Conservation (phyloP, 2,113 vertebrate species). For the Taxidea taxus region DNA sequence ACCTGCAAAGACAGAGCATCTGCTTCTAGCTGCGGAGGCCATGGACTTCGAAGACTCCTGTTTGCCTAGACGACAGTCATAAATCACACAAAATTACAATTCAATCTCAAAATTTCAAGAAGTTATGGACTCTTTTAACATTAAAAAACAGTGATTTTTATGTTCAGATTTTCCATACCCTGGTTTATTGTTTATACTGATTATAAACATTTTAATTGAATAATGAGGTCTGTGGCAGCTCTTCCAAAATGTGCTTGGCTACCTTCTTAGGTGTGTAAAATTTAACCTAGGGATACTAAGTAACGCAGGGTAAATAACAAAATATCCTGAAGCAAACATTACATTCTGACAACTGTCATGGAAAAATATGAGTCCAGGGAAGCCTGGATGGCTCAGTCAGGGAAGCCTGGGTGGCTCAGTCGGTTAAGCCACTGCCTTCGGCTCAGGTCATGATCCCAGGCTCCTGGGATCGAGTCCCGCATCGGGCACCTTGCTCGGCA, state of each 20-base stretch:
- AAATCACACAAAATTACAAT: not conserved
- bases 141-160: not conserved
- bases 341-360: not conserved
- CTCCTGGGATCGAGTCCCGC: too few relatives aligned
- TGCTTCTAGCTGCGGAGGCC: not conserved
- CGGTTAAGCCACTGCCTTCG: too few relatives aligned
- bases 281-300: not conserved
- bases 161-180: not conserved
- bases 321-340: not conserved
- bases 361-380: not conserved
- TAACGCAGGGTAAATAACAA: not conserved
- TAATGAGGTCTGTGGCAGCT: not conserved
- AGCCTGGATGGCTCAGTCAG: too few relatives aligned
- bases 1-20: not conserved
- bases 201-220: not conserved
- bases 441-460: too few relatives aligned
- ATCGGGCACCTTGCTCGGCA: too few relatives aligned
- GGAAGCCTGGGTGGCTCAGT: too few relatives aligned
- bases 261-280: not conserved
- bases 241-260: not conserved
- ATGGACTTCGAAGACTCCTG: not conserved
- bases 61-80: not conserved
- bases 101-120: conserved; percentile 23
- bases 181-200: not conserved
- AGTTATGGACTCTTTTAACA: not conserved